Base-by-base conservation (phyloP, 1,140 invertebrate genomes). In the Eumaeus atala region DNA sequence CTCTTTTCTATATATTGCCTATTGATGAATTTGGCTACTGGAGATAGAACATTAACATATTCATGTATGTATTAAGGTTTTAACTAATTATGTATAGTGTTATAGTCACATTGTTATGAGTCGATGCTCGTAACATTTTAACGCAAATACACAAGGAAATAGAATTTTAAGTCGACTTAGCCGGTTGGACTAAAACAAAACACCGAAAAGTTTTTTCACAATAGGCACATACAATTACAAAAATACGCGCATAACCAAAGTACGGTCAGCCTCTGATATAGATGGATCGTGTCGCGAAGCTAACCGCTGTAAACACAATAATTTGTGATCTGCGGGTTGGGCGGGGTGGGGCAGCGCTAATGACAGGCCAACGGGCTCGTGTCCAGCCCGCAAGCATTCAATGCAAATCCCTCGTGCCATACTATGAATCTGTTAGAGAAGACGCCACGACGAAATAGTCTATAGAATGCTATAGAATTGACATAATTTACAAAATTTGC, bases 351-450 rank as follows among this genome's bases (percentile, higher is more conserved):
- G 72, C 67, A 66, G 71, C 77, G 66, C 59, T 85, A 85, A 85
- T 85, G 82, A 85, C 79, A 85, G 82, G 58, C 71, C 77, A 64
- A 65, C 54, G 64, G 60, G 40, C 14, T 63, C 69, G 74, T 80
- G 82, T 82, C 82, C 82, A 75, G 77, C 71, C 70, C 74, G 69
- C 59, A 67, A 56, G 74, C 76, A 85, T 85, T 85, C 82, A 82
- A 83, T 83, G 82, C 79, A 76, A 85, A 85, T 85, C 64, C 40
- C 35, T 50, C 37, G 38, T 53, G 35, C 40, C 36, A 36, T 56
- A 48, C 35, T 49, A 56, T 49, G 54, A 56, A 54, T 54, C 51
- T 54, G 54, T 56, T 56, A 56, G 44, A 56, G 33, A 37, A 56
- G 54, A 56, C 44, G 51, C 14, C 33, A 33, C 38, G 34, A 51